phyloP scores from a whole-genome alignment of 2,113 vertebrate genomes.

The Sinocyclocheilus anophthalmus region DNA sequence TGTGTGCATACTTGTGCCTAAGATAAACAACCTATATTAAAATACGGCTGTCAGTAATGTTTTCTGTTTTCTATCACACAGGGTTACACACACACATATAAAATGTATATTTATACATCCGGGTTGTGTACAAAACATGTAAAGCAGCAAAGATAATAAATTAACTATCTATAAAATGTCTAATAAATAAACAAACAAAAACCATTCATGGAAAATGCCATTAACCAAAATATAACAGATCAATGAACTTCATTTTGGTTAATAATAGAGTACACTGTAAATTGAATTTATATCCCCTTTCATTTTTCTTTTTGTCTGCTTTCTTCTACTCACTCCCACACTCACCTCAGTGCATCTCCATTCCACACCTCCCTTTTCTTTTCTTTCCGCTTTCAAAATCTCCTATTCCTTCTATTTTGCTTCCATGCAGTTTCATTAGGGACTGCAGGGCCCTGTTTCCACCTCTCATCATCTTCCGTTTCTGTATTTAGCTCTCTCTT shows the following conservation, averaged over 20 bases:
- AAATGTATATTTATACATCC: too few species aligned
- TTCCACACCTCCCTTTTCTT: not conserved
- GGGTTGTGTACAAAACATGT: too few species aligned
- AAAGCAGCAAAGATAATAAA: too few species aligned
- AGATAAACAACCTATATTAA: too few species aligned
- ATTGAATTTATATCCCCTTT: not conserved
- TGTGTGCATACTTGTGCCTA: too few species aligned
- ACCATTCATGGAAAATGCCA: not conserved
- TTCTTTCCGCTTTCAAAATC: not conserved
- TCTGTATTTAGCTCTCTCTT: conserved; percentile 16
- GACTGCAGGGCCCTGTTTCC: not conserved
- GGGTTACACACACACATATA: too few species aligned
- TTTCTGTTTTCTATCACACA: too few species aligned
- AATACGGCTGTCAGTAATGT: too few species aligned
- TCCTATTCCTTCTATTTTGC: conserved; percentile 5
- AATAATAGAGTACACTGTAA: not conserved
- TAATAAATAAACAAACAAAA: not conserved
- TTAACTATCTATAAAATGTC: too few species aligned
- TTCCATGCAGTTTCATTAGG: conserved; percentile 19
- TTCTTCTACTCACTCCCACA: not conserved
- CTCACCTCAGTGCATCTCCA: not conserved
- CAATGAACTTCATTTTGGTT: not conserved
- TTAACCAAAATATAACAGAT: not conserved
- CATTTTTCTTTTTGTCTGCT: not conserved
- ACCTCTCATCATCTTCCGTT: not conserved